phyloP scores from a whole-genome alignment of 2,888 invertebrate species.

The Epirrita christyi region DNA sequence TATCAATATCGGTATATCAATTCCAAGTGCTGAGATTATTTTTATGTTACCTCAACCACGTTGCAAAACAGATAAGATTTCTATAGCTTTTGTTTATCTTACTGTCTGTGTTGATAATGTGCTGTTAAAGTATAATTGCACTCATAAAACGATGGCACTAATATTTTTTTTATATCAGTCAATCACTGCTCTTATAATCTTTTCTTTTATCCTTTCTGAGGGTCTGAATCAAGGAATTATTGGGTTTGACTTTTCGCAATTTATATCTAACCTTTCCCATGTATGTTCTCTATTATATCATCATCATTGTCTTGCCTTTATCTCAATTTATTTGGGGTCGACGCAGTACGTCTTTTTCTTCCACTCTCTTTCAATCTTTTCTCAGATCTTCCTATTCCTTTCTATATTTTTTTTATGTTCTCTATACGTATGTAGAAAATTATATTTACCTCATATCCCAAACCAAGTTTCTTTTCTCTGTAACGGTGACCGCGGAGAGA shows the following conservation, averaged over 20 bases:
- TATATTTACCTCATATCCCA: constrained; percentile 88
- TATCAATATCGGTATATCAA: background rate
- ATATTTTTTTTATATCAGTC: constrained; percentile 15
- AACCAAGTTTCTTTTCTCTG: constrained; percentile 94
- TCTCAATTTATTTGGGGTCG: too few relatives aligned
- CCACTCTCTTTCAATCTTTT: too few relatives aligned
- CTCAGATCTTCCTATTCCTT: too few relatives aligned
- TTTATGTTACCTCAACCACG: constrained; percentile 1
- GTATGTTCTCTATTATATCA: too few relatives aligned
- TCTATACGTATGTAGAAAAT: too few relatives aligned
- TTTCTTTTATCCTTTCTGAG: background rate
- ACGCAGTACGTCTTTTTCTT: too few relatives aligned
- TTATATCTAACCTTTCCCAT: background rate
- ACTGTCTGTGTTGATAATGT: constrained; percentile 6
- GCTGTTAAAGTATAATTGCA: background rate
- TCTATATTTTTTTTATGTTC: too few relatives aligned
- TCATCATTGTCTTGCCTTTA: too few relatives aligned
- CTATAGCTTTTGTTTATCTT: background rate
- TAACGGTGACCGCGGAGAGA: constrained; percentile 92
- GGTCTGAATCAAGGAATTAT: too few relatives aligned
- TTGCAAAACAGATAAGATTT: constrained; percentile 10
- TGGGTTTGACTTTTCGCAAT: background rate
- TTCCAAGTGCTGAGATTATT: background rate
- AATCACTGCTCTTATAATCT: constrained; percentile 1
- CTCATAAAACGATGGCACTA: background rate